phyloP scores from a whole-genome alignment of 2,797 vertebrate genomes.

The Valencia hispanica region DNA sequence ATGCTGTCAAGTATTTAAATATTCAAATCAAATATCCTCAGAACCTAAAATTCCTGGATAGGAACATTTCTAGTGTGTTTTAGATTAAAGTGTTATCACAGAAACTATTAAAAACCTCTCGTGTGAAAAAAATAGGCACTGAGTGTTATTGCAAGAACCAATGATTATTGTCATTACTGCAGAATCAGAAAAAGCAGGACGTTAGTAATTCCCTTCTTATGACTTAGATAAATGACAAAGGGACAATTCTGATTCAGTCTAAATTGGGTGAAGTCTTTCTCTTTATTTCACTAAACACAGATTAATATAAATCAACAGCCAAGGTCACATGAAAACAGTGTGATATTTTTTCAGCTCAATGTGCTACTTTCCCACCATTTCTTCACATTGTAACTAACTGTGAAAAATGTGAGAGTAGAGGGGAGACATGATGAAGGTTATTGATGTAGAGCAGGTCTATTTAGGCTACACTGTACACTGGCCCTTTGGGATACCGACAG shows the following conservation, averaged over 20 bases:
- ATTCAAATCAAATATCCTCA: neutral
- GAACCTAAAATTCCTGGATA: neutral
- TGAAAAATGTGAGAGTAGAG: constrained; percentile 54
- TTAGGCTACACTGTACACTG: constrained; percentile 73
- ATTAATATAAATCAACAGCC: constrained; percentile 7
- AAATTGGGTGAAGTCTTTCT: neutral
- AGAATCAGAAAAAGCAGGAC: constrained; percentile 6
- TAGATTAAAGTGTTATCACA: constrained; percentile 26
- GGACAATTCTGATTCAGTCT: neutral
- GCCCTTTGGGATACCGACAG: constrained; percentile 70
- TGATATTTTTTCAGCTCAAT: constrained; percentile 46
- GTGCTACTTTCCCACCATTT: constrained; percentile 48
- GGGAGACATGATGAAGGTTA: constrained; percentile 75
- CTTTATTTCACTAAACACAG: constrained; percentile 1
- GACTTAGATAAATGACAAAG: constrained; percentile 20
- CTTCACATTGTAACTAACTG: constrained; percentile 38
- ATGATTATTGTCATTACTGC: constrained; percentile 20
- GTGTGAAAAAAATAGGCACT: constrained; percentile 14
- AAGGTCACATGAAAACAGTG: constrained; percentile 17
- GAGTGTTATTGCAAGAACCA: neutral
- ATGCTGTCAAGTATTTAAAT: neutral
- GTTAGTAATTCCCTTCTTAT: constrained; percentile 1
- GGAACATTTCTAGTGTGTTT: neutral
- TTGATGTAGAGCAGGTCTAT: constrained; percentile 79
- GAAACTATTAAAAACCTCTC: constrained; percentile 27